Evolutionary conservation across 1,140 invertebrate species (phyloP).

Genomic region (Drosophila pseudoobscura): DNA sequence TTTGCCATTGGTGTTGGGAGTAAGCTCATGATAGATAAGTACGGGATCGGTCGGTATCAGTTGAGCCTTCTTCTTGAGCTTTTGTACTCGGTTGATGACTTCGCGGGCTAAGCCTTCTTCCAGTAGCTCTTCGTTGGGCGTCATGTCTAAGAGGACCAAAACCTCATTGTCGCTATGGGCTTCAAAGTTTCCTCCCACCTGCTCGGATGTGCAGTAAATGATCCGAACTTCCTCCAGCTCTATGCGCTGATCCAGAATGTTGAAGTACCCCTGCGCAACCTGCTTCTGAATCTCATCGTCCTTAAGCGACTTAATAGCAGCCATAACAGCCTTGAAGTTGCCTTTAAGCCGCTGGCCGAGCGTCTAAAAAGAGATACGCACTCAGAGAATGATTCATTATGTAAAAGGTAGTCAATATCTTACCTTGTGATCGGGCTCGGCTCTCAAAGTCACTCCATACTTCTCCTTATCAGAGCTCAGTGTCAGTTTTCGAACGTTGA

Average conservation of each 20-base stretch:
- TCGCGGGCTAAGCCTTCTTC: constrained; percentile 97
- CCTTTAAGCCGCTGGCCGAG: constrained; percentile 94
- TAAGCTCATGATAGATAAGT: constrained; percentile 90
- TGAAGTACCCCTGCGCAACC: constrained; percentile 88
- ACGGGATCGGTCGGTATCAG: constrained; percentile 96
- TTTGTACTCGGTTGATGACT: constrained; percentile 98
- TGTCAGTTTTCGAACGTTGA: constrained; percentile 96
- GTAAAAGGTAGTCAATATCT: neutral
- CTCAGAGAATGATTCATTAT: neutral
- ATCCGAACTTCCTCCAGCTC: constrained; percentile 92
- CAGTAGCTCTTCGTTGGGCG: constrained; percentile 93
- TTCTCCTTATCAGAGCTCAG: constrained; percentile 95
- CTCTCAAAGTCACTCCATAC: constrained; percentile 96
- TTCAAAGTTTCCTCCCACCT: constrained; percentile 89
- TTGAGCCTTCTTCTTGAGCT: constrained; percentile 97
- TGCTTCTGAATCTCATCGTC: constrained; percentile 93
- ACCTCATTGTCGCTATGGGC: constrained; percentile 95
- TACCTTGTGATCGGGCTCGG: constrained; percentile 94
- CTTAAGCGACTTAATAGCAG: constrained; percentile 91
- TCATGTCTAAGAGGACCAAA: constrained; percentile 90
- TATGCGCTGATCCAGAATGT: constrained; percentile 90
- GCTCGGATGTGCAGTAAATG: constrained; percentile 89
- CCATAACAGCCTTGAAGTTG: constrained; percentile 94
- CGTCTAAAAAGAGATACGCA: constrained; percentile 60
- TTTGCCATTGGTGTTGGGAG: constrained; percentile 39